Base-by-base conservation (phyloP, 2,797 vertebrate genomes). In the Sphenodon punctatus region DNA sequence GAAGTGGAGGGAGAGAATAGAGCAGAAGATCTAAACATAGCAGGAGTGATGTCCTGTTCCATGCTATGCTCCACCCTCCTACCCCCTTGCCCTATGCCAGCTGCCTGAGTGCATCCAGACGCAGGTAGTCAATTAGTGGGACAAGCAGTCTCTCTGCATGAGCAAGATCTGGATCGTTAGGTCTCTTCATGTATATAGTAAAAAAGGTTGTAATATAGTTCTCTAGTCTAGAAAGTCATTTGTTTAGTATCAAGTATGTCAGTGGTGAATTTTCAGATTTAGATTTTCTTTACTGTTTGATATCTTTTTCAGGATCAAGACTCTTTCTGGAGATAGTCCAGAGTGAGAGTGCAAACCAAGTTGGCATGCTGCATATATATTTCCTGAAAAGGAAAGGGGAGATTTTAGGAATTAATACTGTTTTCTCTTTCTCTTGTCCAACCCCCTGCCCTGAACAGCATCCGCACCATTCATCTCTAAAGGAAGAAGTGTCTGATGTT, bases 401-500 rank as follows among this genome's bases (percentile, higher is more conserved):
- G 69, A 75, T 91, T 76, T 85, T 67, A 67, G 92, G 70, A 87
- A 89, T 84, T 90, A 90, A 91, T 39, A 65, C 63, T 91, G 82
- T 67, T 67, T 90, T 93, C 88, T 39, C 39, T 70, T 48, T 88
- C 82, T 90, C 82, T 88, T 77, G 39, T 83, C 75, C 75, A 78
- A 90, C 88, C 86, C 88, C 69, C 75, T 82, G 55, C 76, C 75
- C 56, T 53, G 23, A 92, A 65, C 94, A 97, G 95, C 96, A 96
- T 77, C 88, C 95, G 85, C 96, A 97, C 90, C 96, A 96, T 92
- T 91, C 96, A 45, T 96, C 95, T 58, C 78, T 97, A 49, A 97
- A 97, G 94, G 96, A 97, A 38, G 97, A 98, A 84, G 94, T 93
- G 80, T 94, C 96, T 22, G 96, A 97, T 69, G 96, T 96, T 42